phyloP scores from a whole-genome alignment of 2,797 vertebrate species.

The Brachyrhaphis roseni region DNA sequence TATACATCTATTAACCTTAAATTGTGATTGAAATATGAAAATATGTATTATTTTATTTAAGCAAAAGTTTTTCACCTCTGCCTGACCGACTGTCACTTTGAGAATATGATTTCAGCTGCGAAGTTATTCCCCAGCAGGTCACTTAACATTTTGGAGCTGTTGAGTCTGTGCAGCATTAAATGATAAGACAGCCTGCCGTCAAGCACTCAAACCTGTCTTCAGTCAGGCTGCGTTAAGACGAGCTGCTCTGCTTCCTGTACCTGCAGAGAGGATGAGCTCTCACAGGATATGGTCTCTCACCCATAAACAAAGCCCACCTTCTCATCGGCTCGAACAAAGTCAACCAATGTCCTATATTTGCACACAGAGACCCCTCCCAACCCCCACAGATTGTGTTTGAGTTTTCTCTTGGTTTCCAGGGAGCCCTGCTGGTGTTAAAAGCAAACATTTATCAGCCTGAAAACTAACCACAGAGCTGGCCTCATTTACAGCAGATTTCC shows the following conservation, averaged over 20 bases:
- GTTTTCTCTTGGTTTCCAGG: neutral
- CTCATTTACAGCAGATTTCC: neutral
- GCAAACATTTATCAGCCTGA: neutral
- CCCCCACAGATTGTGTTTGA: neutral
- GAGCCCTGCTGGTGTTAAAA: neutral
- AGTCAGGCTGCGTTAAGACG: neutral
- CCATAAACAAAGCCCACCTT: neutral
- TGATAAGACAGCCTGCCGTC: conserved; percentile 9
- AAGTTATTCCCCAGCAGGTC: neutral
- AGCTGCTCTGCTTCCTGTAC: conserved; percentile 22
- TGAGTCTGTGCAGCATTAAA: neutral
- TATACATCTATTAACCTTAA: neutral
- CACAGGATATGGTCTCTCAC: neutral
- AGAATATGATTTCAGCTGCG: conserved; percentile 1
- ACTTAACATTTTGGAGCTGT: conserved; percentile 17
- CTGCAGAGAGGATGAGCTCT: conserved; percentile 5
- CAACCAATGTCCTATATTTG: neutral
- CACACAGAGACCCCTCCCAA: neutral
- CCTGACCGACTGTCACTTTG: neutral
- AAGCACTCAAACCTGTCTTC: neutral
- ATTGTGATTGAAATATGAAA: neutral
- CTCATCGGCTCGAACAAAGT: neutral
- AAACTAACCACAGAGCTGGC: neutral
- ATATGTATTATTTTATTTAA: neutral
- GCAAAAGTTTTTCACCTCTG: neutral